A percentile compares a stretch with the other conserved stretches of the same genome.
Evolutionary conservation across 1,140 invertebrate species (phyloP).

Genomic region (Sitobion miscanthi): DNA sequence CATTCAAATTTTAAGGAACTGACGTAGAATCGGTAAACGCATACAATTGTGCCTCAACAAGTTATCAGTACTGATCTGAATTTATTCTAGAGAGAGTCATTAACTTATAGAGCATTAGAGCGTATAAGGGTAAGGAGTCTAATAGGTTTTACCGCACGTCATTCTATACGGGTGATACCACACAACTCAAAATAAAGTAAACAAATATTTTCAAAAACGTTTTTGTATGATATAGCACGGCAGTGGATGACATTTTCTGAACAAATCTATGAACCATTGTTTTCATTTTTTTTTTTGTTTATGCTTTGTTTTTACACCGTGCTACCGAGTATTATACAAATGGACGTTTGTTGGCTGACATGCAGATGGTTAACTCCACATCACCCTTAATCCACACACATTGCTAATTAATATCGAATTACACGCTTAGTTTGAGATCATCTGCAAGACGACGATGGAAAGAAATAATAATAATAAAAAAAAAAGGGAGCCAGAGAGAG

Average conservation of each 20-base stretch:
- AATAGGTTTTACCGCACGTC: too few relatives aligned
- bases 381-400: neutral
- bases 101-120: too few relatives aligned
- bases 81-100: too few relatives aligned
- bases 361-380: neutral
- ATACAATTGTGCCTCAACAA: too few relatives aligned
- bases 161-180: too few relatives aligned
- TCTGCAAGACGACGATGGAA: neutral
- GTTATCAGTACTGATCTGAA: too few relatives aligned
- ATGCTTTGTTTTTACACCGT: too few relatives aligned
- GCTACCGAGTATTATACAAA: neutral
- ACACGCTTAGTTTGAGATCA: neutral
- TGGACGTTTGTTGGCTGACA: neutral
- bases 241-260: neutral
- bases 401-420: conserved; percentile 19
- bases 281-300: neutral
- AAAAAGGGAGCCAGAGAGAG: neutral
- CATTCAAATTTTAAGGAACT: too few relatives aligned
- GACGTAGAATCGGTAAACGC: too few relatives aligned
- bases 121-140: too few relatives aligned
- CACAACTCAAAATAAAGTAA: too few relatives aligned
- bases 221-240: neutral
- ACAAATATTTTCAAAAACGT: too few relatives aligned
- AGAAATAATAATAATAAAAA: neutral
- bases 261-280: neutral